phyloP scores from a whole-genome alignment of 1,140 invertebrate genomes.

The Drosophila kurseongensis region DNA sequence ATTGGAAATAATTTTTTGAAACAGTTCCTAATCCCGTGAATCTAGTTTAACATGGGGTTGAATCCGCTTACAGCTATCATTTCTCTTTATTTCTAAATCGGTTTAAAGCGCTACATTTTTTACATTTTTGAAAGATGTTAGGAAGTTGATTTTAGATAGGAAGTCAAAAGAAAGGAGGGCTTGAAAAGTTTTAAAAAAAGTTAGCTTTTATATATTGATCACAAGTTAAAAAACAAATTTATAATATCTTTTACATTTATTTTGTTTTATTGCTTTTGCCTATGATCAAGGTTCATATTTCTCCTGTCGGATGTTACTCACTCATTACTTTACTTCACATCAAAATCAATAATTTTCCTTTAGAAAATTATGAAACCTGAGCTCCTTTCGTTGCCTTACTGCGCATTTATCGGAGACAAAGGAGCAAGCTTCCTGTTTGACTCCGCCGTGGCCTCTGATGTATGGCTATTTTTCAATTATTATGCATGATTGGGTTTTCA shows the following conservation, averaged over 20 bases:
- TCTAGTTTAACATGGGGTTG: slow-evolving; percentile 24
- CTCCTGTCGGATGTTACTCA: slow-evolving; percentile 30
- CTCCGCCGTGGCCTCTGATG: slow-evolving; percentile 10
- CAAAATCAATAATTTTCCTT: slow-evolving; percentile 57
- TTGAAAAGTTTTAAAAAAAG: neutral
- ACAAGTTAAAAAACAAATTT: no score
- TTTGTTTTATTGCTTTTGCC: no score
- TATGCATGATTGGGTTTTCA: slow-evolving; percentile 79
- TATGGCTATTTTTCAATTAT: slow-evolving; percentile 80
- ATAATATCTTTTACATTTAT: neutral
- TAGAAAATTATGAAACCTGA: slow-evolving; percentile 72
- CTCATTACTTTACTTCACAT: slow-evolving; percentile 5
- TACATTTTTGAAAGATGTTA: slow-evolving; percentile 16
- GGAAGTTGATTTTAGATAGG: neutral
- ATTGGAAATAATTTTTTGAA: slow-evolving; percentile 36
- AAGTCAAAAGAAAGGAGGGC: no score
- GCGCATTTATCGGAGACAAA: slow-evolving; percentile 50
- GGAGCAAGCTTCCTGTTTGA: slow-evolving; percentile 48
- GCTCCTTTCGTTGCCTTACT: slow-evolving; percentile 23
- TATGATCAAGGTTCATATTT: slow-evolving; percentile 6
- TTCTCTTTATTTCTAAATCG: slow-evolving; percentile 38
- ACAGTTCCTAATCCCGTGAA: slow-evolving; percentile 46
- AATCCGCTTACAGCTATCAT: slow-evolving; percentile 70
- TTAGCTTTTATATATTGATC: neutral
- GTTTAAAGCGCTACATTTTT: slow-evolving; percentile 38